These are phyloP conservation scores for Diorhabda carinulata DNA, from an alignment of 1,140 invertebrate species.

Conservation along the genomic window DNA sequence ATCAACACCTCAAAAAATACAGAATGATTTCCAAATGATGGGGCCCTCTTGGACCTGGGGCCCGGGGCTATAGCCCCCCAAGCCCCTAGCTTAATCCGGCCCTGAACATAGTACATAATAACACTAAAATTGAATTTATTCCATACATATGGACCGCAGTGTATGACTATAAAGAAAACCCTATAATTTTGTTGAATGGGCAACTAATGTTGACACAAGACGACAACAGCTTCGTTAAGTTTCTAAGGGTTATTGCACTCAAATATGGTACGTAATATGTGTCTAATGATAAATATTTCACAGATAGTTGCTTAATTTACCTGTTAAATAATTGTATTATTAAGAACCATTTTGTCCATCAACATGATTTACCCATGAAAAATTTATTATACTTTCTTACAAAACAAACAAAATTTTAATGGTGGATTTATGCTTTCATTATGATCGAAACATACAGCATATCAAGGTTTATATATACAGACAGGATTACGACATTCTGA, in stretches of 20 bases:
- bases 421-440: constrained; percentile 14
- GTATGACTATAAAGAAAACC: no score
- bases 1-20: no score
- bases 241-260: constrained; percentile 21
- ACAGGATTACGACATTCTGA: no score
- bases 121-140: no score
- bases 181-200: no score
- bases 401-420: constrained; percentile 24
- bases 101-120: no score
- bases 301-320: constrained; percentile 19
- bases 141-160: no score
- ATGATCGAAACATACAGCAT: constrained; percentile 4
- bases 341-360: constrained; percentile 24
- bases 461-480: neutral
- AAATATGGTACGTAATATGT: constrained; percentile 25
- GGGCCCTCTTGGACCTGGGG: no score
- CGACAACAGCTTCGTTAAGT: neutral
- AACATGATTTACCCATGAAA: constrained; percentile 21
- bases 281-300: constrained; percentile 24
- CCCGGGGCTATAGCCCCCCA: no score
- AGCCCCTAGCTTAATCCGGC: no score
- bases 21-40: no score
- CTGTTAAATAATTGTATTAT: constrained; percentile 21
- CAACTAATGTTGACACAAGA: neutral
- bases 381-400: constrained; percentile 17